These are phyloP conservation scores for Prosopocoilus inquinatus DNA, from an alignment of 2,888 invertebrate genomes.

Conservation along the genomic window DNA sequence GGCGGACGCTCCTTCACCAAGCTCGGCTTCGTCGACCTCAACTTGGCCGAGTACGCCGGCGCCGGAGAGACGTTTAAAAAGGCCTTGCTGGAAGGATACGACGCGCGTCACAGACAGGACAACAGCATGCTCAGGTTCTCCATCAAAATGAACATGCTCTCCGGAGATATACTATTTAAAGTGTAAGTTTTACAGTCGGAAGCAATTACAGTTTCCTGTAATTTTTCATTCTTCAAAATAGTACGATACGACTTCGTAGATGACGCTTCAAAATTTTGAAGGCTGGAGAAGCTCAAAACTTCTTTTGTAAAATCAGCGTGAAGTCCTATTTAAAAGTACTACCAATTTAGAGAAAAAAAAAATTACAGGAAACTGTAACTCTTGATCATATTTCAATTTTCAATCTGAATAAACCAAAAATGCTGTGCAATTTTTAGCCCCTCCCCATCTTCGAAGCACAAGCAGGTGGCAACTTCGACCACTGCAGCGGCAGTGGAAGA, in stretches of 20 bases:
- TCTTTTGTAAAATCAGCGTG: too few species aligned
- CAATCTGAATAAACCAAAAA: too few species aligned
- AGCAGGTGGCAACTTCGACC: conserved; percentile 42
- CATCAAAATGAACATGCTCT: conserved; percentile 90
- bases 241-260: too few species aligned
- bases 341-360: too few species aligned
- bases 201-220: too few species aligned
- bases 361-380: too few species aligned
- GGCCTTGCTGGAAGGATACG: conserved; percentile 94
- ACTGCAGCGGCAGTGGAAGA: conserved; percentile 33
- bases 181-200: conserved; percentile 66
- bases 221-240: too few species aligned
- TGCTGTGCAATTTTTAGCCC: conserved; percentile 55
- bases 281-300: too few species aligned
- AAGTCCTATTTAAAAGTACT: too few species aligned
- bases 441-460: conserved; percentile 52
- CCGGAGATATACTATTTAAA: conserved; percentile 96
- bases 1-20: conserved; percentile 89
- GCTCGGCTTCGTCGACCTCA: conserved; percentile 95
- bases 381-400: too few species aligned
- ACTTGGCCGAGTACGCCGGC: conserved; percentile 95
- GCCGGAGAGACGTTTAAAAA: conserved; percentile 82
- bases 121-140: conserved; percentile 92
- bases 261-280: too few species aligned
- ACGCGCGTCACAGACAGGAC: conserved; percentile 87